These are phyloP conservation scores for Myiotriccus ornatus DNA, from an alignment of 2,797 vertebrate species.

Conservation along the genomic window DNA sequence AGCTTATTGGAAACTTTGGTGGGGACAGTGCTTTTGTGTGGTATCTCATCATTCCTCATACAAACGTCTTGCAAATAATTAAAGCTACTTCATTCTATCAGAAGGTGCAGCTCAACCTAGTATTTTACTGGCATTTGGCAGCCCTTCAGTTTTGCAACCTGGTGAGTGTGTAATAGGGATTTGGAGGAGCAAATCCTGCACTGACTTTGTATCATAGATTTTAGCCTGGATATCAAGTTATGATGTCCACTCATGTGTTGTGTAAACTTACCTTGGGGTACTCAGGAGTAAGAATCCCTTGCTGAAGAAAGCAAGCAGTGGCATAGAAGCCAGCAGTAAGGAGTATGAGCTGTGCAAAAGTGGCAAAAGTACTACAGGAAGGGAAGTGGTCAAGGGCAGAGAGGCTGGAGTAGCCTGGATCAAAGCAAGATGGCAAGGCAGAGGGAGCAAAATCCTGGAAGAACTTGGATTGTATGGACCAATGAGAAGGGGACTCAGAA, in stretches of 20 bases:
- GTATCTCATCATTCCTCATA: slow-evolving; percentile 30
- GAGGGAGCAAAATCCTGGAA: background rate
- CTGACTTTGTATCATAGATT: background rate
- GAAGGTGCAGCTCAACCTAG: background rate
- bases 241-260: background rate
- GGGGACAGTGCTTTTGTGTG: slow-evolving; percentile 21
- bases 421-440: background rate
- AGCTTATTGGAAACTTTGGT: slow-evolving; percentile 54
- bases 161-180: background rate
- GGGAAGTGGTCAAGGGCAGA: background rate
- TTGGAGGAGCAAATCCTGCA: background rate
- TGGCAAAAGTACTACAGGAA: background rate
- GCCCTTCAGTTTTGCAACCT: background rate
- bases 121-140: background rate
- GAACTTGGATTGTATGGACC: background rate
- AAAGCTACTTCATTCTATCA: background rate
- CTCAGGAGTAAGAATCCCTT: background rate
- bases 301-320: background rate
- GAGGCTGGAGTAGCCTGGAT: background rate
- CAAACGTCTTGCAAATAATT: slow-evolving; percentile 36
- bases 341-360: background rate
- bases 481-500: background rate
- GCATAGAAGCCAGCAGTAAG: background rate
- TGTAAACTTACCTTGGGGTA: background rate
- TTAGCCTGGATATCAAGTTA: background rate